A percentile compares a stretch with the other conserved stretches of the same genome.
Evolutionary conservation across 2,888 invertebrate species (phyloP).

Genomic region (Parnassius glacialis): DNA sequence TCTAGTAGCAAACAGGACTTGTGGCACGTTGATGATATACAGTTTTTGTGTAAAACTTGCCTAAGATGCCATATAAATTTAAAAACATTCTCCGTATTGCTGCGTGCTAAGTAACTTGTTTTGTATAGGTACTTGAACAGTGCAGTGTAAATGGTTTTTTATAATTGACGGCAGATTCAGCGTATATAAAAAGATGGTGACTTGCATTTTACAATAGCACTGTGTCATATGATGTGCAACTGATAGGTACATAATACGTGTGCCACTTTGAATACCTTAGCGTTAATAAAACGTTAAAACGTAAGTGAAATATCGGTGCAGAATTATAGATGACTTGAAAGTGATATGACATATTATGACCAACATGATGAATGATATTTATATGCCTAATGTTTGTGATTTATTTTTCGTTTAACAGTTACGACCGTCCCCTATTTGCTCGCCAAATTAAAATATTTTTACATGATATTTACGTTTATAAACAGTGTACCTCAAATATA

Average conservation of each 20-base stretch:
- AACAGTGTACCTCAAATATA: too few relatives aligned
- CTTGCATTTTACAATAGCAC: constrained; percentile 1
- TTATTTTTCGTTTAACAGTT: too few relatives aligned
- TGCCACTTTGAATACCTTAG: background rate
- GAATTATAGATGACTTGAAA: too few relatives aligned
- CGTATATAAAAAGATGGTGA: constrained; percentile 3
- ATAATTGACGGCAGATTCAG: constrained; percentile 3
- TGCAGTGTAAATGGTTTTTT: constrained; percentile 1
- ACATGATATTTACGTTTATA: too few relatives aligned
- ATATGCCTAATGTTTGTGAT: too few relatives aligned
- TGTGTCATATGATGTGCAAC: background rate
- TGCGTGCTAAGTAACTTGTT: constrained; percentile 9
- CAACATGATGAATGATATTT: background rate
- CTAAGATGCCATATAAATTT: constrained; percentile 12
- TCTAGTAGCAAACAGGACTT: constrained; percentile 2
- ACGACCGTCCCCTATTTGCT: too few relatives aligned
- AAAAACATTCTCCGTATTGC: constrained; percentile 10
- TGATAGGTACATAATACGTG: background rate
- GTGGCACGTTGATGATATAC: background rate
- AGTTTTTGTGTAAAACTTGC: constrained; percentile 16
- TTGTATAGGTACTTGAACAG: constrained; percentile 12
- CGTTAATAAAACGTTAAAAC: too few relatives aligned
- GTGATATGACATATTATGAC: too few relatives aligned
- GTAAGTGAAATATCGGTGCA: too few relatives aligned
- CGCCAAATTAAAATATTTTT: too few relatives aligned